Evolutionary conservation across 2,888 invertebrate genomes (phyloP).

Genomic region (Acanthosepion pharaonis): DNA sequence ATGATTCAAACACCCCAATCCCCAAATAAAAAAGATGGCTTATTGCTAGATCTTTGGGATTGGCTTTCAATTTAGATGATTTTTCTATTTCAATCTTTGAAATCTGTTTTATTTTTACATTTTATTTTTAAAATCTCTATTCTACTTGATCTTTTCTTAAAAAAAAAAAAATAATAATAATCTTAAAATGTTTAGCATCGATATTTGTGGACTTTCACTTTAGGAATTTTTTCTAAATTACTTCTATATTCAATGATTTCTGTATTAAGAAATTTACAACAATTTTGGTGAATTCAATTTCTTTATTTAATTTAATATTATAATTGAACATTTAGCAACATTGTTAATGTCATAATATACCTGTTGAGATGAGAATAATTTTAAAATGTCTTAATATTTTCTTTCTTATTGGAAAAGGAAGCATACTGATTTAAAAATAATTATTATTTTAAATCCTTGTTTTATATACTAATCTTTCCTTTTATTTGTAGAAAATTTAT

Average conservation of each 20-base stretch:
- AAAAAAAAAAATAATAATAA: not conserved
- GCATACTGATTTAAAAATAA: no score
- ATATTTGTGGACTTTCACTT: not conserved
- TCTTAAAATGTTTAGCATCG: not conserved
- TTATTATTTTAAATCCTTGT: no score
- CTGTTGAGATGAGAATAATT: no score
- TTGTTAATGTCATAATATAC: no score
- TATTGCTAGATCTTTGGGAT: slow-evolving; percentile 22
- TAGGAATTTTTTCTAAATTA: not conserved
- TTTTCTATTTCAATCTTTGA: not conserved
- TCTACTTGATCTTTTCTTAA: no score
- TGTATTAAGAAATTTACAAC: not conserved
- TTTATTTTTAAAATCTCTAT: no score
- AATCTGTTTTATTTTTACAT: no score
- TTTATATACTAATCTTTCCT: no score
- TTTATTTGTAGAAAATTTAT: no score
- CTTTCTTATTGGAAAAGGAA: no score
- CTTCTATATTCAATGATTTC: not conserved
- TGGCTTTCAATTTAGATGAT: not conserved
- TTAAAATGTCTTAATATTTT: no score
- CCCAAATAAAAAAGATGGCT: slow-evolving; percentile 24
- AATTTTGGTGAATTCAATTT: not conserved
- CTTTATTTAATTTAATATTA: not conserved
- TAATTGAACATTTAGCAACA: no score
- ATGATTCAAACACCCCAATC: slow-evolving; percentile 33